Percentiles rank a stretch among this genome's conserved stretches.
phyloP scores from a whole-genome alignment of 53 echinoderm and acorn worm genomes.

The Henricia sp. region DNA sequence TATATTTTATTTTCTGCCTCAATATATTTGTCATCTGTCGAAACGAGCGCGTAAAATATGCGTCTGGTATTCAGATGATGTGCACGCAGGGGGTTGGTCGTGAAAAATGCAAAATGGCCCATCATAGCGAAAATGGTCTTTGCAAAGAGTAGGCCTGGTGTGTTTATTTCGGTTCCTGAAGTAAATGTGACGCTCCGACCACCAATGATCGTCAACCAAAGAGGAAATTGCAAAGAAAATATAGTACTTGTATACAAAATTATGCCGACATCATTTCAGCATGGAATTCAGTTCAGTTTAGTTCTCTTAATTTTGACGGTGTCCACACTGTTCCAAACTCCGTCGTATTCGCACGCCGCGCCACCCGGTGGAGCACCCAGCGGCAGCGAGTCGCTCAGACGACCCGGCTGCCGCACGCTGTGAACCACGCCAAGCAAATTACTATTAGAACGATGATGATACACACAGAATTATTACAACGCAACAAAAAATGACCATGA shows the following conservation, averaged over 20 bases:
- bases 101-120: no score
- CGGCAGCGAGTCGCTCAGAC: slow-evolving; percentile 6
- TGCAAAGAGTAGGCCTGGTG: no score
- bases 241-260: neutral
- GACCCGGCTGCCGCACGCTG: slow-evolving; percentile 33
- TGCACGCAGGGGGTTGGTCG: no score
- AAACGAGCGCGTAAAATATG: neutral
- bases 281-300: neutral
- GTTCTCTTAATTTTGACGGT: no score
- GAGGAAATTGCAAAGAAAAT: neutral
- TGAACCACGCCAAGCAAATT: slow-evolving; percentile 54
- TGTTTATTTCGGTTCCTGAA: no score
- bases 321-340: no score
- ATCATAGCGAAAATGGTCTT: no score
- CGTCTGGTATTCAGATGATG: neutral
- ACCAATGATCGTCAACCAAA: no score
- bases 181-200: no score
- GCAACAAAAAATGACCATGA: no score
- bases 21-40: neutral
- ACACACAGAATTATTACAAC: slow-evolving; percentile 17
- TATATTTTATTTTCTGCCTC: neutral
- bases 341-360: no score
- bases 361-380: neutral
- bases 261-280: neutral
- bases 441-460: slow-evolving; percentile 41